Evolutionary conservation across 64 coral and sea anemone species (phyloP).

Genomic region (Porites australiensis): DNA sequence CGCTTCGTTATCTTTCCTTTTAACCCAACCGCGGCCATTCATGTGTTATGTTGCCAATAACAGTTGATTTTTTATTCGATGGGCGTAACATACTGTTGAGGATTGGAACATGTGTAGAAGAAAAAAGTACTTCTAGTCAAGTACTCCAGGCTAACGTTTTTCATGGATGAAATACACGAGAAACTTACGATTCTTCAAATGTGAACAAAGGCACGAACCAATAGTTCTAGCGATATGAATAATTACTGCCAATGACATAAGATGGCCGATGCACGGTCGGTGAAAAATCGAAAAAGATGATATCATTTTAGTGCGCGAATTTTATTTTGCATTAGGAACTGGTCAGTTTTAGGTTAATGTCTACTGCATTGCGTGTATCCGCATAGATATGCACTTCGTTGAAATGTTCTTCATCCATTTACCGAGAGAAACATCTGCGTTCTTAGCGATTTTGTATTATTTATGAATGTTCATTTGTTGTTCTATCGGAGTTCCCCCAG

Average conservation of each 20-base stretch:
- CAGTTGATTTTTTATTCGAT: constrained; percentile 59
- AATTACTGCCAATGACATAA: constrained; percentile 79
- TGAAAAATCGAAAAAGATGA: constrained; percentile 60
- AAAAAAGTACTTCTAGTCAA: constrained; percentile 18
- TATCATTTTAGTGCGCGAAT: neutral
- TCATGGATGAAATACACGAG: constrained; percentile 14
- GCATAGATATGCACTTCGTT: constrained; percentile 30
- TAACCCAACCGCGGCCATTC: constrained; percentile 44
- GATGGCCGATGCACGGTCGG: constrained; percentile 42
- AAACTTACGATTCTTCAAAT: constrained; percentile 56
- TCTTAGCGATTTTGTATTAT: constrained; percentile 89
- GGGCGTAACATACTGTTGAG: constrained; percentile 50
- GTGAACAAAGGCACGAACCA: constrained; percentile 77
- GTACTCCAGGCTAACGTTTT: constrained; percentile 13
- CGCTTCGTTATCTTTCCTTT: constrained; percentile 37
- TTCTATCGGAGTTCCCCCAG: constrained; percentile 42
- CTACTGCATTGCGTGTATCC: neutral
- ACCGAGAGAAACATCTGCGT: constrained; percentile 82
- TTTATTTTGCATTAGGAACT: constrained; percentile 1
- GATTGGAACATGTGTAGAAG: constrained; percentile 37
- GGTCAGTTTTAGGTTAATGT: neutral
- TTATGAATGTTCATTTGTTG: constrained; percentile 98
- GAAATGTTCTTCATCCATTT: constrained; percentile 66
- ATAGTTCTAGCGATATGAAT: constrained; percentile 74
- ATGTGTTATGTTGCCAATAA: constrained; percentile 59